Percentiles rank a stretch among this genome's conserved stretches.
Evolutionary conservation across 2,113 vertebrate genomes (phyloP).

Genomic region (Chionis minor): DNA sequence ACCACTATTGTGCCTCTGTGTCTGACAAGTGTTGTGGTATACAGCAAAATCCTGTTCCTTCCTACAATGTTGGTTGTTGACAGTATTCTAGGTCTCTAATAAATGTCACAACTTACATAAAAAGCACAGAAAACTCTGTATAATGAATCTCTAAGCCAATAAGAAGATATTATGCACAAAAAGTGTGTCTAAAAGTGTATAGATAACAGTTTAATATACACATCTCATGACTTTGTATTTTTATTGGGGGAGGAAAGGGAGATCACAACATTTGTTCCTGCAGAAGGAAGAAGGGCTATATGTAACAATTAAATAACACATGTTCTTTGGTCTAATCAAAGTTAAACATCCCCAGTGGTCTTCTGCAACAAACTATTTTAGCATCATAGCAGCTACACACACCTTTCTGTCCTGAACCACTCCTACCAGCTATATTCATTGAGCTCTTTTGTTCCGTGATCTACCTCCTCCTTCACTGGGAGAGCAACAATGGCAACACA

Average conservation of each 20-base stretch:
- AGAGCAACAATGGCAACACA: background rate
- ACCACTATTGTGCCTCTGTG: background rate
- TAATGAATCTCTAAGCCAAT: background rate
- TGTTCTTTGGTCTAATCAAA: background rate
- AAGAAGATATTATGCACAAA: background rate
- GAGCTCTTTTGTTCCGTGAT: background rate
- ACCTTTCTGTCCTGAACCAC: background rate
- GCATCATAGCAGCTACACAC: background rate
- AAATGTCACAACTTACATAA: background rate
- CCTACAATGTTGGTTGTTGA: background rate
- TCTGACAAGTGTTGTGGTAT: background rate
- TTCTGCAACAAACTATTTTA: background rate
- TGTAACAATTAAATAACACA: background rate
- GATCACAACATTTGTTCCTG: background rate
- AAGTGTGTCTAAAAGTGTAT: background rate
- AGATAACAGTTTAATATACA: background rate
- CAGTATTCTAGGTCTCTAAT: background rate
- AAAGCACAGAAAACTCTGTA: background rate
- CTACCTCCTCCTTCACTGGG: background rate
- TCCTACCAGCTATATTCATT: background rate
- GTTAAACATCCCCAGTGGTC: background rate
- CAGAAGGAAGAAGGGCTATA: background rate
- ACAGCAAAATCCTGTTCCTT: background rate
- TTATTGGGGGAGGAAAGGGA: background rate
- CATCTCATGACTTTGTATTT: background rate